Evolutionary conservation across 2,797 vertebrate genomes (phyloP).

Genomic region (Coreius guichenoti): DNA sequence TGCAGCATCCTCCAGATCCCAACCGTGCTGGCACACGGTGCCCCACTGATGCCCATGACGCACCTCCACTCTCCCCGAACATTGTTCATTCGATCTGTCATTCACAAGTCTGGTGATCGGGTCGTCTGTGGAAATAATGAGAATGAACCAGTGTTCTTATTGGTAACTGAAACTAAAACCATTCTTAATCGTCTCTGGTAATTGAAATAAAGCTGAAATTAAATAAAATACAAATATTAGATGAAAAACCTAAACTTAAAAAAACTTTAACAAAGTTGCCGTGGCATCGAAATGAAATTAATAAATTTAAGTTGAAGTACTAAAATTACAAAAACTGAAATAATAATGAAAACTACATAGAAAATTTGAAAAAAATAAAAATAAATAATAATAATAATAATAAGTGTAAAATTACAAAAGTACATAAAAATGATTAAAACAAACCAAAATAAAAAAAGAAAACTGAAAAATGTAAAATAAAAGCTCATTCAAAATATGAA

Average conservation of each 20-base stretch:
- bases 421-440: neutral
- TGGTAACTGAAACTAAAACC: neutral
- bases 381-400: too few species aligned
- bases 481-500: neutral
- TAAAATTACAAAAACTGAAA: neutral
- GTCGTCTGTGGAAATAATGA: constrained; percentile 62
- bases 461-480: neutral
- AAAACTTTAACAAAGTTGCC: too few species aligned
- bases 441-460: neutral
- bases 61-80: constrained; percentile 79
- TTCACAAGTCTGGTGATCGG: constrained; percentile 68
- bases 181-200: neutral
- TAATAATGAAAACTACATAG: too few species aligned
- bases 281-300: neutral
- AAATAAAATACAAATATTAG: neutral
- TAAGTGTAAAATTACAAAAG: too few species aligned
- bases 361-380: neutral
- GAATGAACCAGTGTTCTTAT: neutral
- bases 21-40: constrained; percentile 75
- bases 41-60: constrained; percentile 75
- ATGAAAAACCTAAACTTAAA: neutral
- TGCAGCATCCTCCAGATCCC: constrained; percentile 74
- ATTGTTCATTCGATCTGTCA: constrained; percentile 65
- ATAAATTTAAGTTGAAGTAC: neutral
- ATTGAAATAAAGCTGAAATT: neutral